Evolutionary conservation across 2,888 invertebrate species (phyloP), one percentile per base, ranked within the genome.

Genomic region (Machimus rusticus): DNA sequence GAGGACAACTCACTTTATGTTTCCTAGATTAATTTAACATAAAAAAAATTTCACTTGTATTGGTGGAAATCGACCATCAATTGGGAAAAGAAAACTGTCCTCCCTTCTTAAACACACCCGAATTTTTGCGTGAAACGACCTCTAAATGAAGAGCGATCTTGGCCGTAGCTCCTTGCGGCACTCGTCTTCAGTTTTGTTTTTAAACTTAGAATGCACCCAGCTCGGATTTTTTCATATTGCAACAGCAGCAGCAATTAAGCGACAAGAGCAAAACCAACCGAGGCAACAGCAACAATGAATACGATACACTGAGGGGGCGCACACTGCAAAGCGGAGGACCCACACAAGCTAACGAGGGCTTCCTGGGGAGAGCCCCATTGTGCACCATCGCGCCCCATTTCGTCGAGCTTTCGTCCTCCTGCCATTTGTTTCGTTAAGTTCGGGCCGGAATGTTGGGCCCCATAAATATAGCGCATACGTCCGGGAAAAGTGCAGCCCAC

Each of bases 251-350:
- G 85, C 85, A 85, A 85, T 85, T 85, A 74, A 85, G 74, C 85
- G 46, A 85, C 85, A 74, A 85, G 85, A 74, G 85, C 74, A 46
- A 85, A 85, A 74, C 34, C 74, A 39, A 85, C 74, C 85, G 74
- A 85, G 85, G 85, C 46, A 74, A 85, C 74, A 85, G 85, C 85
- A 85, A 85, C 85, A 85, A 85, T 85, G 82, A 82, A 85, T 37
- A 85, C 74, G 28, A 46, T 43, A 85, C 57, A 85, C 43, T 85
- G 85, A 39, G 74, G 34, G 55, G 74, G 74, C 46, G 43, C 46
- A 85, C 37, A 85, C 74, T 74, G 74, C 43, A 85, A 74, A 85
- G 9, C 23, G 66, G 19, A 23, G 14, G 19, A 85, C 74, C 16
- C 43, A 85, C n/a, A 85, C 74, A 43, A 43, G n/a, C 19, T 14